Evolutionary conservation across 2,797 vertebrate species (phyloP).

Genomic region (Odontamblyopus lacepedii): DNA sequence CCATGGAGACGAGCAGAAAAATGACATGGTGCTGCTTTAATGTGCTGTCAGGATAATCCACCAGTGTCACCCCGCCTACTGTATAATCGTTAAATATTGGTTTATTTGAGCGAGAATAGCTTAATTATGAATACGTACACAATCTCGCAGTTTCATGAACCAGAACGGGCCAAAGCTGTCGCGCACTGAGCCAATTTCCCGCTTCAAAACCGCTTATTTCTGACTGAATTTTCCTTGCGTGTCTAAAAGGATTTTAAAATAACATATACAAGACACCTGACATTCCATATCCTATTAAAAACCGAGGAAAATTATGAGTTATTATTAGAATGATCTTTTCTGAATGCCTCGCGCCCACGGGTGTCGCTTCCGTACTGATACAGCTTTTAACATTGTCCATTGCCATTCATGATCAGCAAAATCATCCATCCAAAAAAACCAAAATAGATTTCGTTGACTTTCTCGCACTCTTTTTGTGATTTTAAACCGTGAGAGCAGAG

Average conservation of each 20-base stretch:
- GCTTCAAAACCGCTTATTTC: constrained; percentile 54
- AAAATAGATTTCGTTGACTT: constrained; percentile 65
- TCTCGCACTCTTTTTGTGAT: constrained; percentile 60
- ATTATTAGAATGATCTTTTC: constrained; percentile 29
- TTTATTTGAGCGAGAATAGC: neutral
- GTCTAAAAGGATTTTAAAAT: constrained; percentile 94
- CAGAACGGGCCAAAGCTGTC: neutral
- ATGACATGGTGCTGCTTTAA: neutral
- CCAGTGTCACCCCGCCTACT: neutral
- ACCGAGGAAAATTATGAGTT: constrained; percentile 75
- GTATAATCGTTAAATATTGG: neutral
- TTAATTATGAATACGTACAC: neutral
- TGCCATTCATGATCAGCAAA: constrained; percentile 43
- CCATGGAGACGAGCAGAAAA: too few species aligned
- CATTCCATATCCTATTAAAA: constrained; percentile 93
- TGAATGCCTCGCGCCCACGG: constrained; percentile 80
- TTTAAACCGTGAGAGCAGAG: constrained; percentile 78
- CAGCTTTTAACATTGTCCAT: constrained; percentile 76
- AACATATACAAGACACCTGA: constrained; percentile 97
- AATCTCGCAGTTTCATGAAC: neutral
- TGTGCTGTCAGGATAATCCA: neutral
- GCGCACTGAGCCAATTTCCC: neutral
- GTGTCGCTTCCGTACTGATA: constrained; percentile 71
- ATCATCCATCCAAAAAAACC: constrained; percentile 51
- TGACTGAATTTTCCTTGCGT: constrained; percentile 71